Base-by-base conservation (phyloP, 2,888 invertebrate species). In the Perdita meconis region DNA sequence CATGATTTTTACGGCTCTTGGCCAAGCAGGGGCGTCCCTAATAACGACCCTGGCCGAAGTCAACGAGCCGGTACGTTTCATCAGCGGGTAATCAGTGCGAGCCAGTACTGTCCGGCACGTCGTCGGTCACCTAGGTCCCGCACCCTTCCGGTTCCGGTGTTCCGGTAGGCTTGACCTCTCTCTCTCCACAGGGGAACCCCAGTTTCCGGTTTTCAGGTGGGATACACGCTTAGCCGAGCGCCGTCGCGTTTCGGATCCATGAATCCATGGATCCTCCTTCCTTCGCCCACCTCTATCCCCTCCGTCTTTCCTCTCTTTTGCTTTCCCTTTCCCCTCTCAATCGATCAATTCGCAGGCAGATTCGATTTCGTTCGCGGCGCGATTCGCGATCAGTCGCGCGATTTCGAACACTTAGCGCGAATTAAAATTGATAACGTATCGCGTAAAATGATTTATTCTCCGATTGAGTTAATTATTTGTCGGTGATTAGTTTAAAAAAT, bases 91-190 rank as follows among this genome's bases (percentile, higher is more conserved):
- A 92, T 92, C 90, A 91, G 91, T 89, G 90, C 90, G 89, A 90
- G 89, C 89, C 88, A 76, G 81, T 67, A 78, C 78, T 81, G 88
- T 86, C 86, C 86, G 83, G 80, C 82, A 84, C 80, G 85, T 80
- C 83, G 82, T 70, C 82, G 85, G 84, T 83, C 83, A 80, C 89
- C 86, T 88, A 88, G 88, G 86, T 86, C 89, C 91, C 92, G 92
- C 92, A 87, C 92, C 92, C 92, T 92, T 92, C 92, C 92, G 92
- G 91, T 92, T 92, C 92, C 92, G 92, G 92, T 92, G 92, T 92
- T 92, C 92, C 92, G 92, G 92, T 92, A 92, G 92, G 91, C 89
- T 92, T 91, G 90, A 87, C 88, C 82, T 81, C 81, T 77, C 82
- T 71, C 75, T 47, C 73, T 60, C 67, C 42, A 69, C 75, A 67